Percentiles rank a stretch among this genome's conserved stretches.
Conservation (phyloP, 2,797 vertebrate genomes). For the Acipenser oxyrinchus region DNA sequence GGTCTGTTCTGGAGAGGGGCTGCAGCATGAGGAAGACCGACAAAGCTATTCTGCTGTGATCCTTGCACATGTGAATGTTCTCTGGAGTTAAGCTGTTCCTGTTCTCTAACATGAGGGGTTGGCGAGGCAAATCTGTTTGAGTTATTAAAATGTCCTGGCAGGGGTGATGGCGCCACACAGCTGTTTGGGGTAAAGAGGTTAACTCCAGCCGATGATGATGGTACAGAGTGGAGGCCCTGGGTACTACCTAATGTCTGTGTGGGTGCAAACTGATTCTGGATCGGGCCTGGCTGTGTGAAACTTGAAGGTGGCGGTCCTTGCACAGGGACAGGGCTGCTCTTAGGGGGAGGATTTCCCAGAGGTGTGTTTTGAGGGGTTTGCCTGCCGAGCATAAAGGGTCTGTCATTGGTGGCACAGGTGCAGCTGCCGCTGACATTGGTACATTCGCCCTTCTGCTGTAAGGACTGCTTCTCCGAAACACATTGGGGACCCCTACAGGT, state of each 20-base stretch:
- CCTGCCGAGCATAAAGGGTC: conserved; percentile 80
- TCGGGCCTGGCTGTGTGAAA: conserved; percentile 43
- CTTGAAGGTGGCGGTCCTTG: conserved; percentile 42
- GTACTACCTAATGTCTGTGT: conserved; percentile 35
- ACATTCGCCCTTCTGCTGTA: conserved; percentile 53
- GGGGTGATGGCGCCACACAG: conserved; percentile 32
- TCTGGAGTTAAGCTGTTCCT: conserved; percentile 52
- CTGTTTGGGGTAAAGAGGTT: conserved; percentile 45
- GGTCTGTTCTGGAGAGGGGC: conserved; percentile 38
- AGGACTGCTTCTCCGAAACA: conserved; percentile 69
- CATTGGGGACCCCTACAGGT: conserved; percentile 55
- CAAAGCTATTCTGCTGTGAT: conserved; percentile 28
- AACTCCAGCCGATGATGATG: conserved; percentile 32
- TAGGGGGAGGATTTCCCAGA: conserved; percentile 47
- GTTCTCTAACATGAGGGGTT: conserved; percentile 41
- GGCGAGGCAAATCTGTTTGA: conserved; percentile 26
- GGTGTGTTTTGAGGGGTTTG: conserved; percentile 56
- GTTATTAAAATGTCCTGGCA: conserved; percentile 27
- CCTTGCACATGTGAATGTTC: conserved; percentile 41
- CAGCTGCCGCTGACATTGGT: conserved; percentile 38
- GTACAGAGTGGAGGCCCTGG: conserved; percentile 32
- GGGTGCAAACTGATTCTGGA: conserved; percentile 32
- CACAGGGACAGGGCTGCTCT: conserved; percentile 46
- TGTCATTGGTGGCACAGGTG: conserved; percentile 71
- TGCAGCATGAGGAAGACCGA: conserved; percentile 32